A percentile compares a stretch with the other conserved stretches of the same genome.
phyloP scores from a whole-genome alignment of 64 coral and sea anemone species.

The Stichodactyla helianthus region DNA sequence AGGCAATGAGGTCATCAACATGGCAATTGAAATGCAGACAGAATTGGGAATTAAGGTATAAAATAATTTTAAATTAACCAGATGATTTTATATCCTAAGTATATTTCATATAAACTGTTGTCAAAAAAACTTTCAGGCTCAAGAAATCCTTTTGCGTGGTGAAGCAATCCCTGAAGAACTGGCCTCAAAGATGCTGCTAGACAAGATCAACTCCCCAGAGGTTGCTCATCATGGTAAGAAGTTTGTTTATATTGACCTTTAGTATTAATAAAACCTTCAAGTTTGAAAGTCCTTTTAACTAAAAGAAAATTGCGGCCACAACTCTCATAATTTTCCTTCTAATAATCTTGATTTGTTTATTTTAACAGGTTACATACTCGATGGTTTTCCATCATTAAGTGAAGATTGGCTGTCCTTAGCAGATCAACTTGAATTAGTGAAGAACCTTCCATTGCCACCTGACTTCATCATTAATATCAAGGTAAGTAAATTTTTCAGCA shows the following conservation, averaged over 20 bases:
- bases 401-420: conserved; percentile 96
- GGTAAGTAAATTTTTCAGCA: conserved; percentile 17
- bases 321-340: no score
- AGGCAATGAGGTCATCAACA: conserved; percentile 88
- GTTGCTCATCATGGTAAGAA: conserved; percentile 83
- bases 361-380: conserved; percentile 75
- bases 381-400: conserved; percentile 94
- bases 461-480: conserved; percentile 96
- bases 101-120: not conserved
- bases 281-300: no score
- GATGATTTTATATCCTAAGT: not conserved
- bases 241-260: not conserved
- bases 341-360: not conserved
- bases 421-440: conserved; percentile 94
- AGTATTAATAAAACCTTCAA: not conserved
- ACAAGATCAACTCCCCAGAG: conserved; percentile 92
- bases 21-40: conserved; percentile 87
- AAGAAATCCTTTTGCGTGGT: conserved; percentile 78
- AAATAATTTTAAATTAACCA: not conserved
- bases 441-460: conserved; percentile 74
- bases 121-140: conserved; percentile 36
- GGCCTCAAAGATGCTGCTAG: conserved; percentile 73
- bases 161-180: conserved; percentile 97
- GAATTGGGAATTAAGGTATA: conserved; percentile 76
- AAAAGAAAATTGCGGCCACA: no score